Conservation (phyloP, 2,113 vertebrate genomes). For the Eira barbara region DNA sequence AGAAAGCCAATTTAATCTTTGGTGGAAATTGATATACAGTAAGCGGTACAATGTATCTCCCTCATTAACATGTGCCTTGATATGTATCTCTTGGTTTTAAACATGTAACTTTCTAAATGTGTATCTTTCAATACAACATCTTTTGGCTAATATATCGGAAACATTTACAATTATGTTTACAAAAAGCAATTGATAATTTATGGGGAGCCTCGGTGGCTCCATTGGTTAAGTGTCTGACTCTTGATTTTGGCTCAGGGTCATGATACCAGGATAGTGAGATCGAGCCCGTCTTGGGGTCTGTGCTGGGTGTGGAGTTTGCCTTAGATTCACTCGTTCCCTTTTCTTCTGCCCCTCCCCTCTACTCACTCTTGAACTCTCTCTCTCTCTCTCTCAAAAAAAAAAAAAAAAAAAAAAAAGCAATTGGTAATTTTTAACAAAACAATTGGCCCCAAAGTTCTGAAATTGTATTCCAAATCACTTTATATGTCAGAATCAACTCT, state of each 20-base stretch:
- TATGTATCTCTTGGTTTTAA: neutral
- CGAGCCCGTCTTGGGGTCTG: no score
- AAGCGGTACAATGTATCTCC: neutral
- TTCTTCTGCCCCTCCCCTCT: no score
- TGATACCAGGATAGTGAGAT: no score
- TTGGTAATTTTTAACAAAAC: neutral
- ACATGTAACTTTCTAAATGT: neutral
- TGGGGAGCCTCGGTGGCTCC: no score
- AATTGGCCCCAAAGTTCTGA: neutral
- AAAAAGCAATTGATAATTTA: neutral
- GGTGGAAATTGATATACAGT: neutral
- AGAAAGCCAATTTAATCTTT: neutral
- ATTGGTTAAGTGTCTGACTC: no score
- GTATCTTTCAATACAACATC: neutral
- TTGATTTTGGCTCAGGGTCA: no score
- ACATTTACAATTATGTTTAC: neutral
- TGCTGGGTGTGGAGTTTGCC: no score
- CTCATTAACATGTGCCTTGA: neutral
- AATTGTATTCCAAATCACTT: neutral
- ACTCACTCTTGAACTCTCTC: no score
- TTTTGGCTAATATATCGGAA: neutral
- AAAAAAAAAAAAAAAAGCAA: neutral
- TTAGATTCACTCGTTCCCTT: no score
- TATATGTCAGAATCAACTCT: neutral
- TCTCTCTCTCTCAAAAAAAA: neutral